Evolutionary conservation across 2,113 vertebrate genomes (phyloP).

Genomic region (Plecturocebus donacophilus): DNA sequence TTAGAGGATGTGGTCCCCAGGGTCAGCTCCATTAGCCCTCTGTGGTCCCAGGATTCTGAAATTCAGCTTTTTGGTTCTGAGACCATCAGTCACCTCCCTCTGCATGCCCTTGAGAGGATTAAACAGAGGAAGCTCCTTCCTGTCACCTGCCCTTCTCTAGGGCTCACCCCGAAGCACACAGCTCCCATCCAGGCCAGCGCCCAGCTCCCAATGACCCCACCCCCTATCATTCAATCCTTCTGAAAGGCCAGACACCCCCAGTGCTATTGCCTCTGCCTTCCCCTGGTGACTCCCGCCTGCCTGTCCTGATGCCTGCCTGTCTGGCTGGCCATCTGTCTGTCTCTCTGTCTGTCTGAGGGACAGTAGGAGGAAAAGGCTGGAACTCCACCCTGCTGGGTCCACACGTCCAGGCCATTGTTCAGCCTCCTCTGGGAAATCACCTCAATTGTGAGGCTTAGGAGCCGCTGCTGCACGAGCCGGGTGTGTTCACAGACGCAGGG

Average conservation of each 20-base stretch:
- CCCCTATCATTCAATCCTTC: not conserved
- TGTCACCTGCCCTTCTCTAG: not conserved
- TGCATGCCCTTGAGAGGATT: not conserved
- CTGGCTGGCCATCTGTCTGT: slow-evolving; percentile 2
- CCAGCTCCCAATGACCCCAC: not conserved
- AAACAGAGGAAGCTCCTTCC: not conserved
- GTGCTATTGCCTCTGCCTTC: not conserved
- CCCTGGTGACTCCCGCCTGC: not conserved
- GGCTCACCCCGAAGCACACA: not conserved
- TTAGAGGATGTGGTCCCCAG: accelerated
- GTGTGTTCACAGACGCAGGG: not conserved
- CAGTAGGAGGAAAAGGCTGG: slow-evolving; percentile 65
- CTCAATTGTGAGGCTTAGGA: not conserved
- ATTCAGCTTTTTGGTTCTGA: not conserved
- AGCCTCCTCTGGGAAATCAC: slow-evolving; percentile 26
- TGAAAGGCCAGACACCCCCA: not conserved
- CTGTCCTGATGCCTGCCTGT: slow-evolving; percentile 20
- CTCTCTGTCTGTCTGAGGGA: slow-evolving; percentile 56
- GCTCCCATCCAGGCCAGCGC: not conserved
- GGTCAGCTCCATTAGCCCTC: not conserved
- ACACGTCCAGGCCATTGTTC: not conserved
- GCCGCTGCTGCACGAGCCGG: accelerated
- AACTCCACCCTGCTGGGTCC: slow-evolving; percentile 49
- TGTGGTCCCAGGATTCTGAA: not conserved
- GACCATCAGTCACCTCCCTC: not conserved